Percentiles rank a stretch among this genome's conserved stretches.
Conservation (phyloP, 1,140 invertebrate genomes). For the Micrasema longulum region DNA sequence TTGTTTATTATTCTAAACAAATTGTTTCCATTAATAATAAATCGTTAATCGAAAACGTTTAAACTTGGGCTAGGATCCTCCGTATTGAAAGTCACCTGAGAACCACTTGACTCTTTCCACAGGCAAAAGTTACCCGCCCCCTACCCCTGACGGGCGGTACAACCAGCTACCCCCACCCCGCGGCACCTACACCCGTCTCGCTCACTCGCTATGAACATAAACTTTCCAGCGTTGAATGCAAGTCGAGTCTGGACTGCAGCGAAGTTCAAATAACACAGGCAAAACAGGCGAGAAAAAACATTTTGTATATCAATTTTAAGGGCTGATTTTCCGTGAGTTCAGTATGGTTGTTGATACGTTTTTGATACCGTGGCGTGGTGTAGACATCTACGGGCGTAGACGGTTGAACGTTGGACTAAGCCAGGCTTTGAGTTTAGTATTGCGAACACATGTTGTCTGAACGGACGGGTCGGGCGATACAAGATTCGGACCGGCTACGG, state of each 20-base stretch:
- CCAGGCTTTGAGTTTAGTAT: constrained; percentile 52
- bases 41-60: not conserved
- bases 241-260: constrained; percentile 40
- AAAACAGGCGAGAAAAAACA: not conserved
- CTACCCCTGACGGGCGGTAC: constrained; percentile 9
- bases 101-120: constrained; percentile 30
- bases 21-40: no score
- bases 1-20: no score
- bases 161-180: constrained; percentile 26
- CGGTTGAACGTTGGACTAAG: constrained; percentile 48
- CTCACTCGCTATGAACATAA: constrained; percentile 40
- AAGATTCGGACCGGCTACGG: not conserved
- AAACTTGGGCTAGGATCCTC: not conserved
- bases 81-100: constrained; percentile 9
- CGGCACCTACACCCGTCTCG: constrained; percentile 24
- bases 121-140: constrained; percentile 34
- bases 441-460: constrained; percentile 52
- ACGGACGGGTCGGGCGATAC: constrained; percentile 31
- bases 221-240: constrained; percentile 51
- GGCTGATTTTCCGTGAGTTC: not conserved
- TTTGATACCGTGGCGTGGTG: constrained; percentile 12
- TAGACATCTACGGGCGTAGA: constrained; percentile 36
- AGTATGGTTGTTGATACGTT: not conserved
- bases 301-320: not conserved
- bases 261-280: not conserved